Evolutionary conservation across 2,888 invertebrate genomes (phyloP).

Genomic region (Rotaria sp.): DNA sequence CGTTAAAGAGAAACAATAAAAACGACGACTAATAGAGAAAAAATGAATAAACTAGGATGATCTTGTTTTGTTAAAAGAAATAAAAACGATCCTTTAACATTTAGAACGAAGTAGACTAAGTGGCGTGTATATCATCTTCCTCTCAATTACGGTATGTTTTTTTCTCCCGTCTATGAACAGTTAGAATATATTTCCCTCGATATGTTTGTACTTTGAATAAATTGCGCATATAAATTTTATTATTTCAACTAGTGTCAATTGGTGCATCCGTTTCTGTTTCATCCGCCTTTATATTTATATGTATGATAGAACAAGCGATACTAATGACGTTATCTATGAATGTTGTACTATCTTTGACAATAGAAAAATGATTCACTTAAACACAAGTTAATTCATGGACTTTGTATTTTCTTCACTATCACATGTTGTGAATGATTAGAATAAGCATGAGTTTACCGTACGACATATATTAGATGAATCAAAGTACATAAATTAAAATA

Average conservation of each 20-base stretch:
- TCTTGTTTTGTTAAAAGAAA: not conserved
- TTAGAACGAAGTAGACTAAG: not conserved
- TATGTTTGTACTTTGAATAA: not conserved
- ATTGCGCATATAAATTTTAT: not conserved
- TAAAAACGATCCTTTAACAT: not conserved
- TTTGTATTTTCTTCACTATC: too few species aligned
- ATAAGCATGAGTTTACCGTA: too few species aligned
- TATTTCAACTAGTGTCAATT: not conserved
- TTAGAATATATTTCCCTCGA: not conserved
- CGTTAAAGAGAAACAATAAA: not conserved
- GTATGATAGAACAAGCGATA: not conserved
- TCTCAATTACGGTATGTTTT: not conserved
- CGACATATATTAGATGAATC: too few species aligned
- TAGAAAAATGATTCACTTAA: too few species aligned
- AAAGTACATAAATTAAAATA: too few species aligned
- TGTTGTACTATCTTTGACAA: too few species aligned
- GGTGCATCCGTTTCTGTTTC: not conserved
- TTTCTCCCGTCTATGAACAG: not conserved
- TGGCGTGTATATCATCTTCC: not conserved
- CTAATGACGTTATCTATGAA: not conserved
- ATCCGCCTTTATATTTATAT: not conserved
- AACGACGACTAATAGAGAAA: not conserved
- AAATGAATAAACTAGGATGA: not conserved
- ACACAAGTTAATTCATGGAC: too few species aligned
- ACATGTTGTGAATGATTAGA: too few species aligned